Base-by-base conservation (phyloP, 2,113 vertebrate genomes). In the Aramus guarauna region DNA sequence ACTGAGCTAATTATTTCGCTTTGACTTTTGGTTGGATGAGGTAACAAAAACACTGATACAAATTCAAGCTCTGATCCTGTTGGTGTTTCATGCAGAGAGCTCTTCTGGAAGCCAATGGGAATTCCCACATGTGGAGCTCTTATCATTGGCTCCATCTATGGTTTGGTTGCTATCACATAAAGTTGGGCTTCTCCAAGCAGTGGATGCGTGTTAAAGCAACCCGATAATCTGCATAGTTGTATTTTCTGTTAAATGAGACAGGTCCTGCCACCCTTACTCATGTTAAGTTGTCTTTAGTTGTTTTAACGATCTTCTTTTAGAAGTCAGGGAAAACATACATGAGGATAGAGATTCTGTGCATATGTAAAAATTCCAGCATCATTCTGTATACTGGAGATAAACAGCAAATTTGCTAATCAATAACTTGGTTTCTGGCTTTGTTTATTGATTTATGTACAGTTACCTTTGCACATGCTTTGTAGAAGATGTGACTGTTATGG, bases 371-470 rank as follows among this genome's bases (percentile, higher is more conserved):
- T n/a, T 91, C 91, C 95, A 94, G 94, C 80, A 90, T 96, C 69
- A 55, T 90, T 85, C 80, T 69, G 50, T 78, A 20, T 69, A 13
- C 79, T n/a, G 36, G 73, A 92, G 91, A 76, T 89, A 86, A 92
- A 89, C 60, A 91, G 76, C 83, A 81, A 39, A 86, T 79, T 63
- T 94, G 66, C 92, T 90, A 95, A 97, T 97, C 95, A 87, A 88
- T 97, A 96, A 90, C 84, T 58, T n/a, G 74, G 62, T 72, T 72
- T 91, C 93, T 95, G 94, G 37, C 94, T 94, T 96, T 85, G 86
- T 69, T 48, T 74, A 90, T 97, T 91, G 94, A 96, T 90, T 93
- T 82, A 79, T 52, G 77, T 63, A 39, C 66, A 36, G 94, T 95
- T 95, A 97, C 87, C 91, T 96, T 96, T 96, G 94, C 69, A 79